Conservation (phyloP, 2,888 invertebrate species). For the Drosophila ustulata region DNA sequence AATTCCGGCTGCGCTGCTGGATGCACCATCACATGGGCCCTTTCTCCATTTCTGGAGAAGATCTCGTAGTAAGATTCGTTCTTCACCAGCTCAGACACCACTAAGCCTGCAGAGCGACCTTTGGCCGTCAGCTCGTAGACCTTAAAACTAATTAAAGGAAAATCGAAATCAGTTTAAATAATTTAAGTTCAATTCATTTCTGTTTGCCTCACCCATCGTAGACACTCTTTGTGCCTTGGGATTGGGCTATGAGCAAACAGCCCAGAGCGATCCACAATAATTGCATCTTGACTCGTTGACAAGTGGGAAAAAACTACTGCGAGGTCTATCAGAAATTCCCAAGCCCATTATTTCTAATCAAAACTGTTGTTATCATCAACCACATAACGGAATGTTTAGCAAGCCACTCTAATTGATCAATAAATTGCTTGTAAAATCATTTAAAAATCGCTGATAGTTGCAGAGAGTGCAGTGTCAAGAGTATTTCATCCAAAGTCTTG, state of each 20-base stretch:
- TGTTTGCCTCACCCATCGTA: slow-evolving; percentile 57
- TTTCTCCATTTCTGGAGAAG: slow-evolving; percentile 24
- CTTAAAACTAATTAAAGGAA: slow-evolving; percentile 63
- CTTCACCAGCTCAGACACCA: slow-evolving; percentile 46
- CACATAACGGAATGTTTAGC: slow-evolving; percentile 6
- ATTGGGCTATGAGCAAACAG: slow-evolving; percentile 11
- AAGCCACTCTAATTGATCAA: slow-evolving; percentile 33
- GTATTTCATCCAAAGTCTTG: background rate
- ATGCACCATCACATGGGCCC: slow-evolving; percentile 67
- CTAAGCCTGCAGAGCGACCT: slow-evolving; percentile 12
- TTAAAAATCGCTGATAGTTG: slow-evolving; percentile 7
- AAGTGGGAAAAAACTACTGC: slow-evolving; percentile 19
- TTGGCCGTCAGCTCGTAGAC: slow-evolving; percentile 63
- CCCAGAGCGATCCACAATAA: slow-evolving; percentile 23
- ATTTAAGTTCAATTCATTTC: background rate
- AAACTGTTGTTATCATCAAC: slow-evolving; percentile 20
- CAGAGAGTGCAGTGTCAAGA: background rate
- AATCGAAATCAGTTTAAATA: background rate
- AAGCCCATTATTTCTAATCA: slow-evolving; percentile 29
- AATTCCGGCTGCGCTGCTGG: slow-evolving; percentile 69
- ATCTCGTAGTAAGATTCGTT: slow-evolving; percentile 66
- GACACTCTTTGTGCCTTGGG: slow-evolving; percentile 22
- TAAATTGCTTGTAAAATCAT: slow-evolving; percentile 43
- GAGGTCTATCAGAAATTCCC: background rate
- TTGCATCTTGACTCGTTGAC: slow-evolving; percentile 50